Base-by-base conservation (phyloP, 1,140 invertebrate genomes). In the Archivesica marissinica region DNA sequence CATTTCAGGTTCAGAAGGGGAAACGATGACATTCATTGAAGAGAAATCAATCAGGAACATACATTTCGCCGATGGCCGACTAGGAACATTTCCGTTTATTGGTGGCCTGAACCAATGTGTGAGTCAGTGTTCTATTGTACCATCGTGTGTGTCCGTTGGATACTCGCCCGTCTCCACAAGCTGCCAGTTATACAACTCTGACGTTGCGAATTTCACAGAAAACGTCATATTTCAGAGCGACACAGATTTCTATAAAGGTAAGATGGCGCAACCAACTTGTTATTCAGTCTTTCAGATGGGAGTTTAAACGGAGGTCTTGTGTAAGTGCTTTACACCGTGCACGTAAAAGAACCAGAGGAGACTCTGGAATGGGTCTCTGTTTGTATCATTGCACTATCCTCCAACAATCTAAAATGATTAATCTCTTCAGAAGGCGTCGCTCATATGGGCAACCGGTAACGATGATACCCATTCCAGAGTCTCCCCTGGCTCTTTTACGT, bases 151-250 rank as follows among this genome's bases (percentile, higher is more conserved):
- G 25, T 59, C 54, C 17, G 2, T 28, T 4, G 54, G 23, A 30
- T 59, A 28, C 33, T 59, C 54, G 1, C 17, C 54, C 25, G 54
- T 9, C 7, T 30, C 54, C 3, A 3, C 2, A 28, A 28, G 54
- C 23, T 59, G 54, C 17, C 54, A 59, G 25, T 28, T 25, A 7
- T 59, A 59, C 25, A 30, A 59, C 9, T 59, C 25, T 30, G 54
- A 59, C 17, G 54, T 59, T 59, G 54, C 54, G 25, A 59, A 59
- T 28, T 59, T 59, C 25, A 59, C 54, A 59, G 54, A 30, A 2
- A 30, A 59, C n/a, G 54, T 28, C 11, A 28, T 59, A 2, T 6
- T 3, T 2, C 54, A 59, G 33, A 17, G 4, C 23, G 4, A 59
- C 1, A 59, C 54, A 2, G 17, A 6, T 6, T 59, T 59, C n/a